Conservation (phyloP, 2,113 vertebrate species). For the Ophthalmolycus amberensis region DNA sequence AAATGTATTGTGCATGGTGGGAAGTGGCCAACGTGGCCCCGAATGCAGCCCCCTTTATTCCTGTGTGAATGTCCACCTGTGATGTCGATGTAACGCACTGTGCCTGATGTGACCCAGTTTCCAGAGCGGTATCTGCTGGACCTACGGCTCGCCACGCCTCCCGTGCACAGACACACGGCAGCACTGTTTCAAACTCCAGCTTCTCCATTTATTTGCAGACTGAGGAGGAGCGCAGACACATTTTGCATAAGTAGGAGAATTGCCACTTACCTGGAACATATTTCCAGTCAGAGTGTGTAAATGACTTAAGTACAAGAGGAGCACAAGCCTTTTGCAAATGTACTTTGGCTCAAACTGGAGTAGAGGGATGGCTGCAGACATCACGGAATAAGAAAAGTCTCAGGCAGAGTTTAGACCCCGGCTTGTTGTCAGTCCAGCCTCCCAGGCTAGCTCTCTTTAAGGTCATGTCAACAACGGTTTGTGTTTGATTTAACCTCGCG, state of each 20-base stretch:
- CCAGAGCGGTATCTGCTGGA: constrained; percentile 43
- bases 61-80: constrained; percentile 70
- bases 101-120: constrained; percentile 66
- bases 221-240: constrained; percentile 55
- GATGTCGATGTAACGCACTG: constrained; percentile 67
- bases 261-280: constrained; percentile 59
- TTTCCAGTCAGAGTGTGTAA: constrained; percentile 57
- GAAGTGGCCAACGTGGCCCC: constrained; percentile 47
- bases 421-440: background rate
- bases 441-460: constrained; percentile 18
- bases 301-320: constrained; percentile 57
- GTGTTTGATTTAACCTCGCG: constrained; percentile 6
- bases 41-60: constrained; percentile 71
- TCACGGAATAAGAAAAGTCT: background rate
- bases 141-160: constrained; percentile 39
- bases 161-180: constrained; percentile 28
- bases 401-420: background rate
- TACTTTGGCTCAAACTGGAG: constrained; percentile 48
- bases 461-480: constrained; percentile 19
- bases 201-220: constrained; percentile 51
- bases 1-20: constrained; percentile 73
- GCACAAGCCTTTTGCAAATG: constrained; percentile 44
- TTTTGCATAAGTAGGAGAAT: constrained; percentile 67
- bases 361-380: constrained; percentile 25
- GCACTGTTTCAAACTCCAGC: constrained; percentile 35